phyloP scores from a whole-genome alignment of 1,140 invertebrate genomes.

The Papilio polyxenes region DNA sequence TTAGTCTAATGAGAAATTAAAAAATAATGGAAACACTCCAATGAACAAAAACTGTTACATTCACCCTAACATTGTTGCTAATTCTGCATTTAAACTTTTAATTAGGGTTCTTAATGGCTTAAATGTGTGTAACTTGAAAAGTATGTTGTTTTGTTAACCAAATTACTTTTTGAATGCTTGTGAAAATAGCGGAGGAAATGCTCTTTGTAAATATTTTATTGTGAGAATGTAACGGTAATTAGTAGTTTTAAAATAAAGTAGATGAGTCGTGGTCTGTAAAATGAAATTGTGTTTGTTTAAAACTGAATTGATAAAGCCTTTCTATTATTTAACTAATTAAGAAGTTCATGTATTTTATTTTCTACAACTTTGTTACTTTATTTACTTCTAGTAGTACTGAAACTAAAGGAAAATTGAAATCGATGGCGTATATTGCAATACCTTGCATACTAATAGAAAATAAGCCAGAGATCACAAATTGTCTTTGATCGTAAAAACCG shows the following conservation, averaged over 20 bases:
- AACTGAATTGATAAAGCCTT: neutral
- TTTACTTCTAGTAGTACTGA: no score
- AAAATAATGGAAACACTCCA: neutral
- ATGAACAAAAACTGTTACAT: constrained; percentile 20
- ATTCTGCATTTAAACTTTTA: constrained; percentile 58
- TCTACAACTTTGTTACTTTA: no score
- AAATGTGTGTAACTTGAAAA: constrained; percentile 38
- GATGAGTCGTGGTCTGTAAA: neutral
- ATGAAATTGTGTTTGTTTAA: neutral
- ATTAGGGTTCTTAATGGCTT: constrained; percentile 51
- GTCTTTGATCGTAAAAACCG: constrained; percentile 12
- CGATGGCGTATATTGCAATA: neutral
- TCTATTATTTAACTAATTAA: no score
- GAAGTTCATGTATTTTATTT: no score
- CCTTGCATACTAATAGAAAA: neutral
- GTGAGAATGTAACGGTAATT: neutral
- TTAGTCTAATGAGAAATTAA: no score
- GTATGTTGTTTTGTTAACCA: constrained; percentile 24
- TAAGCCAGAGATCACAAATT: constrained; percentile 15
- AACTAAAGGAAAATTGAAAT: no score
- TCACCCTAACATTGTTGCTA: constrained; percentile 30
- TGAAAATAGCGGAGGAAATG: constrained; percentile 17
- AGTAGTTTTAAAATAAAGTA: constrained; percentile 26
- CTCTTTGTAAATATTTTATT: neutral
- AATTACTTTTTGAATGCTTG: constrained; percentile 30